These are phyloP conservation scores for Epizoanthus ramosus DNA, from an alignment of 92 coral and sea anemone genomes.

Conservation along the genomic window DNA sequence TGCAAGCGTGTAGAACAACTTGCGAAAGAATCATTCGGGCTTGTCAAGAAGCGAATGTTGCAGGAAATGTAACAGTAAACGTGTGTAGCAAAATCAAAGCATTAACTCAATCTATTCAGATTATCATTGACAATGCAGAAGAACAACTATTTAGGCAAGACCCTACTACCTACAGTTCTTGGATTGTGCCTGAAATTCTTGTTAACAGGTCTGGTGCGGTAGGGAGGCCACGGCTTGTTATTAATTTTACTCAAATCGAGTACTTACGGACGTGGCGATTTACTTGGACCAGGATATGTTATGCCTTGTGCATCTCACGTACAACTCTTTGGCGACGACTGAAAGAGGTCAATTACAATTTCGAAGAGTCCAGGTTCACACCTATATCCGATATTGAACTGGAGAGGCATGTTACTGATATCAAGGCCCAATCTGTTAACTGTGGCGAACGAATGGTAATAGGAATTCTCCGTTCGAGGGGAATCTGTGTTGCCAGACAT, in stretches of 20 bases:
- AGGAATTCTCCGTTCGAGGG: slow-evolving; percentile 45
- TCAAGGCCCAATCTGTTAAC: slow-evolving; percentile 24
- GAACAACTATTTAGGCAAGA: slow-evolving; percentile 13
- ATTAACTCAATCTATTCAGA: slow-evolving; percentile 35
- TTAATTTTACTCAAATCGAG: slow-evolving; percentile 46
- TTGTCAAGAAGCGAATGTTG: slow-evolving; percentile 14
- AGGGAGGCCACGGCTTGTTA: slow-evolving; percentile 38
- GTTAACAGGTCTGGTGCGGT: slow-evolving; percentile 31
- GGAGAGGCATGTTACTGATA: background rate
- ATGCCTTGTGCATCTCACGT: slow-evolving; percentile 39
- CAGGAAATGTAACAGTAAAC: slow-evolving; percentile 19
- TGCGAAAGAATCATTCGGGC: slow-evolving; percentile 44
- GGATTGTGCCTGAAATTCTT: slow-evolving; percentile 24
- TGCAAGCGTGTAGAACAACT: slow-evolving; percentile 37
- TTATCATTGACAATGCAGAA: slow-evolving; percentile 34
- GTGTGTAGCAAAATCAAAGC: slow-evolving; percentile 32
- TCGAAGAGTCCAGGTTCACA: slow-evolving; percentile 27
- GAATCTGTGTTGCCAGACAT: slow-evolving; percentile 35
- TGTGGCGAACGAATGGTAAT: slow-evolving; percentile 62
- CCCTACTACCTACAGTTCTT: slow-evolving; percentile 23
- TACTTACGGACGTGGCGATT: slow-evolving; percentile 51
- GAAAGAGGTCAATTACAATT: slow-evolving; percentile 28
- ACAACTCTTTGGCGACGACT: slow-evolving; percentile 58
- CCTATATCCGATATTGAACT: slow-evolving; percentile 38
- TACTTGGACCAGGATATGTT: slow-evolving; percentile 53